Evolutionary conservation across 2,888 invertebrate genomes (phyloP).

Genomic region (Eumacrocentrus americanus): DNA sequence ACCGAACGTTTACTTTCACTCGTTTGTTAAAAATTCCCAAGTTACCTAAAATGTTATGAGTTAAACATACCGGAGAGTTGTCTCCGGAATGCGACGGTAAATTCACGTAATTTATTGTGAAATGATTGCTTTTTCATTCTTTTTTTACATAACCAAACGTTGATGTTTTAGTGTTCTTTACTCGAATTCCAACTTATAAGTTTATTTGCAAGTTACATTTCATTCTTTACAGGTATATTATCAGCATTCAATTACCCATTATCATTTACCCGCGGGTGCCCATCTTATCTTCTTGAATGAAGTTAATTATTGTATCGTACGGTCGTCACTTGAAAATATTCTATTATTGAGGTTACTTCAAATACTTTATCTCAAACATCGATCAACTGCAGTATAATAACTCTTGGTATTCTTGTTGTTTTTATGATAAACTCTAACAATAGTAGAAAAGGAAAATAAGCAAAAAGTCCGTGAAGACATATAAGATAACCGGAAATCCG

Average conservation of each 20-base stretch:
- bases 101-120: constrained; percentile 1
- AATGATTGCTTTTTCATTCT: not conserved
- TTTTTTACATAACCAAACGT: not conserved
- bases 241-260: not conserved
- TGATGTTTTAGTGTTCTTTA: no score
- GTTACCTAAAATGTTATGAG: constrained; percentile 26
- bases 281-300: not conserved
- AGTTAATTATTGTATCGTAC: not conserved
- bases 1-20: constrained; percentile 27
- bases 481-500: constrained; percentile 21
- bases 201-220: no score
- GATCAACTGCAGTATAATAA: no score
- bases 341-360: no score
- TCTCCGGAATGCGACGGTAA: no score
- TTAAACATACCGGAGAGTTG: not conserved
- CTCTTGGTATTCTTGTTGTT: no score
- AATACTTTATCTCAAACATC: not conserved
- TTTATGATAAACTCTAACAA: no score
- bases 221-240: no score
- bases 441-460: not conserved
- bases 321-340: not conserved
- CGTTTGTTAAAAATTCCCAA: constrained; percentile 23
- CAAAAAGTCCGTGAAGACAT: not conserved
- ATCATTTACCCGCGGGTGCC: not conserved
- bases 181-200: no score